These are phyloP conservation scores for Calliphora vomitoria DNA, from an alignment of 2,888 invertebrate genomes.

Conservation along the genomic window DNA sequence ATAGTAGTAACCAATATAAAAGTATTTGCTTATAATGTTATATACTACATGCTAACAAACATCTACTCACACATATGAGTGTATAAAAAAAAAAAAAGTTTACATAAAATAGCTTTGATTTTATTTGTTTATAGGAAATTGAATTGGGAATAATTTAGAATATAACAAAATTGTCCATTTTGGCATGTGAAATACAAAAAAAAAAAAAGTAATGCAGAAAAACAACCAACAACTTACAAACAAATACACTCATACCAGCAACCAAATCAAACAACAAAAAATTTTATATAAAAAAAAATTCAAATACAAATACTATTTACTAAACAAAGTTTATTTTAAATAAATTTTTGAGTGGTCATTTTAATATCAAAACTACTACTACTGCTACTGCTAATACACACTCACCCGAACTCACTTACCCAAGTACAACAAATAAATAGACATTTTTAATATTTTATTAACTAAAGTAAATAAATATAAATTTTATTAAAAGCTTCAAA, in stretches of 20 bases:
- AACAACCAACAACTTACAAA: constrained; percentile 34
- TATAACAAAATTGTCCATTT: constrained; percentile 65
- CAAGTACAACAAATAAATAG: background rate
- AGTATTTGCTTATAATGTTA: constrained; percentile 25
- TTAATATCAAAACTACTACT: constrained; percentile 52
- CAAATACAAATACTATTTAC: constrained; percentile 57
- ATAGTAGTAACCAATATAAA: background rate
- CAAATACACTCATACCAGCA: constrained; percentile 34
- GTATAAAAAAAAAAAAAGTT: constrained; percentile 35
- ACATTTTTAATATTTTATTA: constrained; percentile 71
- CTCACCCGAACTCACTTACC: background rate
- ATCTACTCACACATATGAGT: background rate
- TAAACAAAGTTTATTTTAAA: constrained; percentile 68
- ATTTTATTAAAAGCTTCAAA: constrained; percentile 62
- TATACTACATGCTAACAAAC: background rate
- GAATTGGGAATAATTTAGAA: constrained; percentile 80
- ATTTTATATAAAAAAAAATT: constrained; percentile 34
- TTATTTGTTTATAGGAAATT: constrained; percentile 81
- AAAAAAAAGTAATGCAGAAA: background rate
- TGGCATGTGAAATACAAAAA: constrained; percentile 32
- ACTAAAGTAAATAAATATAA: constrained; percentile 71
- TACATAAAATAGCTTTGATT: constrained; percentile 77
- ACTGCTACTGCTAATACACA: background rate
- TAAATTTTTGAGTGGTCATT: constrained; percentile 73
- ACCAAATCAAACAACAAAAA: constrained; percentile 26